A percentile compares a stretch with the other conserved stretches of the same genome.
Conservation (phyloP, 2,888 invertebrate species). For the Aleiodes alternator region DNA sequence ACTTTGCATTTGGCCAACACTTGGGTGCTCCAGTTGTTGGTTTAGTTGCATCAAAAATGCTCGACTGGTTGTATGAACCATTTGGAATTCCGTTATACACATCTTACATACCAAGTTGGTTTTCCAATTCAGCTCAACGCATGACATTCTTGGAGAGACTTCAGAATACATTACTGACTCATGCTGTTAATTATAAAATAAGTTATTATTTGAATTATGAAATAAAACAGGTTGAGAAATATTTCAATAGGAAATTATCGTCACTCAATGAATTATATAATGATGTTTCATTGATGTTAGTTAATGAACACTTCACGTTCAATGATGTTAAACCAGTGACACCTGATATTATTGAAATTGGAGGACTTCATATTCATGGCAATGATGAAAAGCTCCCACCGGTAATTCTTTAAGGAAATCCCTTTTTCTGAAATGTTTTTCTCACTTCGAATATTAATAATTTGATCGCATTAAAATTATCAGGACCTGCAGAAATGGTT, state of each 20-base stretch:
- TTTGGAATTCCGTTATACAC: slow-evolving; percentile 62
- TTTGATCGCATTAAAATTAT: too few relatives aligned
- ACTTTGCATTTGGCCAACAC: slow-evolving; percentile 62
- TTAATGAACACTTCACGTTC: slow-evolving; percentile 5
- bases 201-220: not conserved
- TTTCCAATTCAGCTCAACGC: slow-evolving; percentile 45
- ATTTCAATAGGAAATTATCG: slow-evolving; percentile 2
- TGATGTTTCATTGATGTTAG: slow-evolving; percentile 6
- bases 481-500: slow-evolving; percentile 70
- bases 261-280: slow-evolving; percentile 11
- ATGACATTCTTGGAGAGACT: slow-evolving; percentile 67
- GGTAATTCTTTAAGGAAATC: not conserved
- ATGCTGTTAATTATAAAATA: not conserved
- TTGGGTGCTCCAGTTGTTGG: slow-evolving; percentile 64
- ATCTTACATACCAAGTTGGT: slow-evolving; percentile 58
- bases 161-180: slow-evolving; percentile 53
- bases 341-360: slow-evolving; percentile 2
- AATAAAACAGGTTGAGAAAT: not conserved
- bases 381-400: not conserved
- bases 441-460: too few relatives aligned
- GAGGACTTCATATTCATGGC: slow-evolving; percentile 8
- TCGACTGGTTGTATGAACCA: slow-evolving; percentile 64
- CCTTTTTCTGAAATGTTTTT: too few relatives aligned
- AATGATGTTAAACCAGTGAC: slow-evolving; percentile 16
- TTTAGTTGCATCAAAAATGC: slow-evolving; percentile 56